phyloP scores from a whole-genome alignment of 2,797 vertebrate species.

The Tenualosa ilisha region DNA sequence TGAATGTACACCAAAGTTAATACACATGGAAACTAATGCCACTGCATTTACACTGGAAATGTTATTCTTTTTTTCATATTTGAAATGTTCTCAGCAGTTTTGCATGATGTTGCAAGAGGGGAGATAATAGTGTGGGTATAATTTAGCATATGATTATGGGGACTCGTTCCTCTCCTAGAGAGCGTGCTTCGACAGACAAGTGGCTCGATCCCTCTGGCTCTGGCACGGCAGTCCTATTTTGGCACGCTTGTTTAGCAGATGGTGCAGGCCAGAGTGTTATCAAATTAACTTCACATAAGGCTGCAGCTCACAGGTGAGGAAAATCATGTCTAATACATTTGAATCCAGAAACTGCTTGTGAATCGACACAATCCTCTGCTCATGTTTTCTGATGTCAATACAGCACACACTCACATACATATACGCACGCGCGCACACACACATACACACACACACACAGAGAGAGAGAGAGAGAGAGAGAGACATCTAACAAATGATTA shows the following conservation, averaged over 20 bases:
- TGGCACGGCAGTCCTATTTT: background rate
- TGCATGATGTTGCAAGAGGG: background rate
- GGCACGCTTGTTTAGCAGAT: conserved; percentile 17
- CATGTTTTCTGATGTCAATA: background rate
- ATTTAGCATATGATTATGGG: conserved; percentile 29
- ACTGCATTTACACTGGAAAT: background rate
- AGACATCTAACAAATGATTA: too few species aligned
- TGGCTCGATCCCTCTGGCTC: background rate
- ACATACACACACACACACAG: conserved; percentile 6
- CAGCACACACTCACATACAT: background rate
- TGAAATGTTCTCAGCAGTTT: conserved; percentile 23
- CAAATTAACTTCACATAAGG: conserved; percentile 27
- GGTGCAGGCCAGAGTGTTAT: conserved; percentile 16
- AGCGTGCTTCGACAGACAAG: conserved; percentile 19
- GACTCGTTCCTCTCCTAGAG: background rate
- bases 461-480: too few species aligned
- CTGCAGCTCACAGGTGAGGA: background rate
- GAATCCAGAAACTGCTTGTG: background rate
- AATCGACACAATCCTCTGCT: background rate
- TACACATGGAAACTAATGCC: background rate
- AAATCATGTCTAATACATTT: conserved; percentile 9
- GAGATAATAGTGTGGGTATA: conserved; percentile 21
- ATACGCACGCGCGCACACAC: background rate
- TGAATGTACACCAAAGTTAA: background rate
- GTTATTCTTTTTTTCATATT: background rate